A percentile compares a stretch with the other conserved stretches of the same genome.
phyloP scores from a whole-genome alignment of 2,797 vertebrate genomes.

The Sphaeramia orbicularis region DNA sequence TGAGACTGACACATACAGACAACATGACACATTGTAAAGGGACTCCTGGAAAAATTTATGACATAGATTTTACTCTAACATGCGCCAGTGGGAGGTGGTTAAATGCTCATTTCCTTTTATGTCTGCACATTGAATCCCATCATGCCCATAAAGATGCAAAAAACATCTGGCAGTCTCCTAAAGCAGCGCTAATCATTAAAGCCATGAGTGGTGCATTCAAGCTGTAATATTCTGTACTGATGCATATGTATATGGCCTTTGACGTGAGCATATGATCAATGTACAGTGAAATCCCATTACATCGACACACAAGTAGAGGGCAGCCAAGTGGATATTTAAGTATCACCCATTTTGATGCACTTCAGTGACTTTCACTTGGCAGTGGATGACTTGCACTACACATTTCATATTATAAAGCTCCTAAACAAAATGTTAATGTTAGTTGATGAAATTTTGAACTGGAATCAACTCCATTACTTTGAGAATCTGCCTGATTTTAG shows the following conservation, averaged over 20 bases:
- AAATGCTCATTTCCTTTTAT: slow-evolving; percentile 1
- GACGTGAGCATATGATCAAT: slow-evolving; percentile 31
- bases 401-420: slow-evolving; percentile 5
- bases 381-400: background rate
- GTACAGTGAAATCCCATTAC: slow-evolving; percentile 47
- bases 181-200: slow-evolving; percentile 4
- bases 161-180: background rate
- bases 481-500: too few relatives aligned
- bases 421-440: background rate
- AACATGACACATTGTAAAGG: background rate
- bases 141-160: background rate
- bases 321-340: slow-evolving; percentile 36
- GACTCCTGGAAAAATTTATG: background rate
- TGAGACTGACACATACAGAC: slow-evolving; percentile 12
- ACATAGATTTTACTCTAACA: slow-evolving; percentile 2
- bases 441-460: too few relatives aligned
- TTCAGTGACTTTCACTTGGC: slow-evolving; percentile 7
- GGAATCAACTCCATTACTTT: too few relatives aligned
- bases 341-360: slow-evolving; percentile 8
- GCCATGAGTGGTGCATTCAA: background rate
- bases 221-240: background rate
- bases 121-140: slow-evolving; percentile 4
- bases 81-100: slow-evolving; percentile 4
- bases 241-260: background rate
- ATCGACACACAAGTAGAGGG: slow-evolving; percentile 34